Evolutionary conservation across 2,113 vertebrate genomes (phyloP), one percentile per base, ranked within the genome.

Genomic region (Ameiurus melas): DNA sequence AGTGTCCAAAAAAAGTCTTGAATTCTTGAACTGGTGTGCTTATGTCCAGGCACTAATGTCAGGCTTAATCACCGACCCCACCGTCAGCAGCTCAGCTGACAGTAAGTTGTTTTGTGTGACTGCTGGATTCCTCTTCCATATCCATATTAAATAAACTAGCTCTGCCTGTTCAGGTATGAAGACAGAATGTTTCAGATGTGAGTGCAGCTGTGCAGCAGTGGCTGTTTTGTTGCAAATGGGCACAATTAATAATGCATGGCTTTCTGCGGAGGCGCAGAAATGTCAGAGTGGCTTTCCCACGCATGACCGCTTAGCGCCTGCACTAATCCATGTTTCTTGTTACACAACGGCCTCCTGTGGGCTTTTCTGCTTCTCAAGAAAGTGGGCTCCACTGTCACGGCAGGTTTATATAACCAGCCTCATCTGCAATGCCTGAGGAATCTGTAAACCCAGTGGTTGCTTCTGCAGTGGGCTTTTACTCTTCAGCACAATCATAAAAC

Each of bases 191-290:
- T 85, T 86, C 88, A 91, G 88, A 89, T 89, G 88, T 90, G 84
- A 85, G 53, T 22, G 22, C 70, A 79, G 83, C 75, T 57, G 75
- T 77, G 55, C 66, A 85, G 47, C 4, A 64, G 55, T 27, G 71
- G 51, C 17, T 12, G 1, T 79, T 64, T 85, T 79, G n/a, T 75
- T 57, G 71, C 85, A 84, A 68, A 82, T 43, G 71, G 51, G 55
- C 51, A 64, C 83, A 89, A 82, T 91, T 91, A 91, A 90, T 91
- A 89, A 92, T 90, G 73, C 71, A 90, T 87, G 84, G 78, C 81
- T 90, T 86, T 89, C 80, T 82, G 30, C 33, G 25, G 77, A 89
- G 57, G 82, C 68, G 55, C 79, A 86, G 60, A 91, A 82, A 73
- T 86, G 86, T 87, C 90, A 39, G 68, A 51, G 43, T 27, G 58